Percentiles rank a stretch among this genome's conserved stretches.
phyloP scores from a whole-genome alignment of 53 echinoderm and acorn worm genomes.

The Zoroaster sp. region DNA sequence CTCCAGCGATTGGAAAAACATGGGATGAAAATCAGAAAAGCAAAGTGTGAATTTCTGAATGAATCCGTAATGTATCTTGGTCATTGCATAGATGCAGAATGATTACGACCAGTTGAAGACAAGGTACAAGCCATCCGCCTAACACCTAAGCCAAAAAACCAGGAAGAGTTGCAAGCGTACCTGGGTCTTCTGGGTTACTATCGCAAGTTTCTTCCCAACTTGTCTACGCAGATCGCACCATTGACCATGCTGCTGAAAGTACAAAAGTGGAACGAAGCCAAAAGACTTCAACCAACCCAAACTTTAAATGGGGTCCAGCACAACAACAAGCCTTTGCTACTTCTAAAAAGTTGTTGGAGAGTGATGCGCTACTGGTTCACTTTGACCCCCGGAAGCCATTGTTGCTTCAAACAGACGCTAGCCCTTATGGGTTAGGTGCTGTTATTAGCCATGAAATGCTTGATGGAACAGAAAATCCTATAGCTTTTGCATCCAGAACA shows the following conservation, averaged over 20 bases:
- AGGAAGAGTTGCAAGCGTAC: slow-evolving; percentile 56
- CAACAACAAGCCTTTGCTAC: neutral
- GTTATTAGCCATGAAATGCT: slow-evolving; percentile 50
- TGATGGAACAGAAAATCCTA: slow-evolving; percentile 55
- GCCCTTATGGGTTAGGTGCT: slow-evolving; percentile 62
- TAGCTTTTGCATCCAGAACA: slow-evolving; percentile 66
- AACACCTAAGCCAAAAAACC: slow-evolving; percentile 52
- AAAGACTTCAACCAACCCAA: neutral
- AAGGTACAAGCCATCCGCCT: slow-evolving; percentile 41
- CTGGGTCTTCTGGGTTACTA: slow-evolving; percentile 58
- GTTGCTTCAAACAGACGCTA: slow-evolving; percentile 65
- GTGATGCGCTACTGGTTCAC: neutral
- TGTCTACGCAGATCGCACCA: slow-evolving; percentile 10
- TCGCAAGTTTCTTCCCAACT: slow-evolving; percentile 53
- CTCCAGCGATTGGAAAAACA: slow-evolving; percentile 9
- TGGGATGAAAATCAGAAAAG: slow-evolving; percentile 38
- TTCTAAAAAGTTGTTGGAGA: slow-evolving; percentile 28
- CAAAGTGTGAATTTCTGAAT: slow-evolving; percentile 59
- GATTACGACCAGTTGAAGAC: slow-evolving; percentile 21
- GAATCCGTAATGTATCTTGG: slow-evolving; percentile 42
- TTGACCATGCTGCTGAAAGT: neutral
- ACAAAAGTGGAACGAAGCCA: no score
- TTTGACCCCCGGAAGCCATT: slow-evolving; percentile 44
- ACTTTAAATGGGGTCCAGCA: slow-evolving; percentile 15
- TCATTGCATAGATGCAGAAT: slow-evolving; percentile 21